Evolutionary conservation across 2,797 vertebrate genomes (phyloP), one percentile per base, ranked within the genome.

Genomic region (Kryptopterus vitreolus): DNA sequence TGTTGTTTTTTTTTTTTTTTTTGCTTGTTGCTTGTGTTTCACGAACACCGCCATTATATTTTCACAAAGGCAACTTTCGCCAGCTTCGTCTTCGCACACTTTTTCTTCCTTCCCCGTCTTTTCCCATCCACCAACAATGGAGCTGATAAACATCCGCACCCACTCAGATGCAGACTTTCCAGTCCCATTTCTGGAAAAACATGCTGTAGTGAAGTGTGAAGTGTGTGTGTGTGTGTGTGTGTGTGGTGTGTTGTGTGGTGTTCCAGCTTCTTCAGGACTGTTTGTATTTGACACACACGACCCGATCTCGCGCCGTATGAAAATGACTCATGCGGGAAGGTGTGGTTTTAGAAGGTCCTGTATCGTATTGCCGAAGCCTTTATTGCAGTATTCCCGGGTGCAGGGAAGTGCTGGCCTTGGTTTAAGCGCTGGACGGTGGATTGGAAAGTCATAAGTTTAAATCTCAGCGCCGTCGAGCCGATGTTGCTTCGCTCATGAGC

Each of bases 281-380:
- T 75, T 75, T 75, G 55, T 59, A 26, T 59, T 75, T 75, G 55
- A 75, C 55, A 74, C 71, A 58, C 53, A 26, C 22, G n/a, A n/a
- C n/a, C 18, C n/a, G 3, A n/a, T 58, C 58, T 20, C 20, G 38
- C 72, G 20, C 16, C 3, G 59, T 18, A 53, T 43, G 18, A 43
- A 33, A 29, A 20, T 55, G 52, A 55, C 50, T 72, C 70, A 35
- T 55, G 50, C 18, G 12, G 31, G 70, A 12, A 59, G 35, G 55
- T 59, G 55, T 46, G 35, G n/a, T 20, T 58, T 58, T 59, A 43
- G 24, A 57, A 5, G 24, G 24, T 31, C 38, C n/a, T 20, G 4
- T 53, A 11, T 59, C 7, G 18, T 33, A n/a, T 72, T 52, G n/a
- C 16, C 33, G 0, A 58, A 73, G 13, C 33, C 52, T 24, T 73